Evolutionary conservation across 2,797 vertebrate species (phyloP).

Genomic region (Macropus fuliginosus): DNA sequence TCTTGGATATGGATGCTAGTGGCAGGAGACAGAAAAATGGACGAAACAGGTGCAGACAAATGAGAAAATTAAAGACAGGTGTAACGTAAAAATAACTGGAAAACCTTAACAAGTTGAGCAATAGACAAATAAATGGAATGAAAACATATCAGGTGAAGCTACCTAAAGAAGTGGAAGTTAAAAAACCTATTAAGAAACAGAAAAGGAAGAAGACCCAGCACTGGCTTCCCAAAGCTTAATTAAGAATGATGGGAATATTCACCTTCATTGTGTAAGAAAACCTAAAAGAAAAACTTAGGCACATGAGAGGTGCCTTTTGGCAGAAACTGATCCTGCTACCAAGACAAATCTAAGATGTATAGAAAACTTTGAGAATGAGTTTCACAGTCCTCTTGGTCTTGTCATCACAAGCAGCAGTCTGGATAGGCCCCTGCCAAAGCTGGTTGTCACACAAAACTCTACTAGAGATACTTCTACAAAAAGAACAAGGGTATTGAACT

Average conservation of each 20-base stretch:
- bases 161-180: neutral
- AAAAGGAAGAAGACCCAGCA: neutral
- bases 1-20: neutral
- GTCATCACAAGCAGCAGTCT: neutral
- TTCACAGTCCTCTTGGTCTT: neutral
- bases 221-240: neutral
- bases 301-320: neutral
- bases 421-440: neutral
- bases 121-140: constrained; percentile 11
- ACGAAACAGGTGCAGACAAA: neutral
- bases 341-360: neutral
- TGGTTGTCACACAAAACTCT: neutral
- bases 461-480: neutral
- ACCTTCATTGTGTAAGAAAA: neutral
- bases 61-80: constrained; percentile 39
- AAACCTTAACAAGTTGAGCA: neutral
- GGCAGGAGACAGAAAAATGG: constrained; percentile 38
- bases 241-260: neutral
- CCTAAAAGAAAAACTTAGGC: neutral
- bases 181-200: neutral
- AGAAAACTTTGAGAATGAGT: neutral
- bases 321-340: neutral
- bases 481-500: neutral
- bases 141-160: neutral
- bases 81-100: neutral